These are phyloP conservation scores for Gymnobelideus leadbeateri DNA, from an alignment of 2,113 vertebrate genomes.

Conservation along the genomic window DNA sequence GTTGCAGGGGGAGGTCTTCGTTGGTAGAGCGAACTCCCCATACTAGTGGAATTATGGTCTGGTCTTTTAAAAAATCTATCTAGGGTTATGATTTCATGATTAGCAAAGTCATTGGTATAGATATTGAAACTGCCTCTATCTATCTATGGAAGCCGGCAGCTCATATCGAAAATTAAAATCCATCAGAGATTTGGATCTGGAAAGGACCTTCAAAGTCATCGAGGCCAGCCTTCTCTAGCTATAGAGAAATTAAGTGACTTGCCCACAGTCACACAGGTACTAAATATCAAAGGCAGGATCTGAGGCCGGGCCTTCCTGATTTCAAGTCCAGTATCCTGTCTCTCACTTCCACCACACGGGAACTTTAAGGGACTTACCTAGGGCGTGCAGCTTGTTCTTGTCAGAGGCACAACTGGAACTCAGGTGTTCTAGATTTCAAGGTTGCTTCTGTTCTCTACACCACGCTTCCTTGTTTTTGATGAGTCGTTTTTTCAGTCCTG, in stretches of 20 bases:
- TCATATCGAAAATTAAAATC: neutral
- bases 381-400: neutral
- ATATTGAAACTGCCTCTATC: neutral
- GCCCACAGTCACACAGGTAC: neutral
- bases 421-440: neutral
- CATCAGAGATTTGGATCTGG: neutral
- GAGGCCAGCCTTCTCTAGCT: neutral
- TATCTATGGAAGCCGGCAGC: neutral
- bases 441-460: neutral
- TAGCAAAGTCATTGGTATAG: neutral
- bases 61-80: neutral
- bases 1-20: neutral
- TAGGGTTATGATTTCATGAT: neutral
- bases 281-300: neutral
- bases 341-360: neutral
- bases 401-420: neutral
- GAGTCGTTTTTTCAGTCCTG: neutral
- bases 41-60: neutral
- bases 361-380: neutral
- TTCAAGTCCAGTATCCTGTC: neutral
- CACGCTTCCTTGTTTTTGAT: neutral
- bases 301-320: neutral
- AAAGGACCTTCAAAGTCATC: no score
- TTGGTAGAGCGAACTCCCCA: neutral
- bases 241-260: neutral